Percentiles rank a stretch among this genome's conserved stretches.
phyloP scores from a whole-genome alignment of 2,888 invertebrate genomes.

The Andrena trimmerana region DNA sequence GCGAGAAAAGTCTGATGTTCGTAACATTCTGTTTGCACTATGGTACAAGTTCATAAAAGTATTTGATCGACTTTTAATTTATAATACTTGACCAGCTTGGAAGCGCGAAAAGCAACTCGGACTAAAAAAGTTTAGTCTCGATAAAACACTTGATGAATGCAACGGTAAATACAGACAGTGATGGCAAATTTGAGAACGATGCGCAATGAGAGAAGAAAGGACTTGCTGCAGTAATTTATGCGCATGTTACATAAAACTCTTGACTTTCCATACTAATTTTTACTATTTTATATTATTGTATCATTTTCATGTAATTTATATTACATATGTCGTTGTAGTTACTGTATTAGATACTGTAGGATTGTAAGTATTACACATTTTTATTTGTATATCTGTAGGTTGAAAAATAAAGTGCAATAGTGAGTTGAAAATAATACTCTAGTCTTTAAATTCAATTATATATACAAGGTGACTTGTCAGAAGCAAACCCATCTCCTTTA shows the following conservation, averaged over 20 bases:
- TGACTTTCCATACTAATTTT: constrained; percentile 79
- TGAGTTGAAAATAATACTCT: constrained; percentile 15
- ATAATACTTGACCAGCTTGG: neutral
- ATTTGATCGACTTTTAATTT: constrained; percentile 14
- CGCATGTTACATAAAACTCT: constrained; percentile 71
- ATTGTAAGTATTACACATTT: constrained; percentile 77
- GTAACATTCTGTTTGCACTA: neutral
- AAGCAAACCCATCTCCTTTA: neutral
- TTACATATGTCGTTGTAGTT: constrained; percentile 61
- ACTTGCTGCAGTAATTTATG: constrained; percentile 58
- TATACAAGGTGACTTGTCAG: neutral
- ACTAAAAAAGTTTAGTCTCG: constrained; percentile 15
- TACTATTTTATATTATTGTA: constrained; percentile 78
- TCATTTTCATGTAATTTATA: constrained; percentile 75
- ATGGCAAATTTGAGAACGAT: constrained; percentile 34
- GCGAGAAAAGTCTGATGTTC: neutral
- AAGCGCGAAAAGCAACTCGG: constrained; percentile 37
- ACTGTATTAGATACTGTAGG: constrained; percentile 62
- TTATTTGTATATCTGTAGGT: constrained; percentile 80
- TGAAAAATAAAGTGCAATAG: constrained; percentile 81
- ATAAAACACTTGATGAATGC: constrained; percentile 23
- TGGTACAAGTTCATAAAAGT: neutral
- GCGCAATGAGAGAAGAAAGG: constrained; percentile 28
- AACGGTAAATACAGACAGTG: constrained; percentile 37
- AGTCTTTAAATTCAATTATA: neutral